Evolutionary conservation across 2,113 vertebrate species (phyloP).

Genomic region (Pseudolaguvia tuberculata): DNA sequence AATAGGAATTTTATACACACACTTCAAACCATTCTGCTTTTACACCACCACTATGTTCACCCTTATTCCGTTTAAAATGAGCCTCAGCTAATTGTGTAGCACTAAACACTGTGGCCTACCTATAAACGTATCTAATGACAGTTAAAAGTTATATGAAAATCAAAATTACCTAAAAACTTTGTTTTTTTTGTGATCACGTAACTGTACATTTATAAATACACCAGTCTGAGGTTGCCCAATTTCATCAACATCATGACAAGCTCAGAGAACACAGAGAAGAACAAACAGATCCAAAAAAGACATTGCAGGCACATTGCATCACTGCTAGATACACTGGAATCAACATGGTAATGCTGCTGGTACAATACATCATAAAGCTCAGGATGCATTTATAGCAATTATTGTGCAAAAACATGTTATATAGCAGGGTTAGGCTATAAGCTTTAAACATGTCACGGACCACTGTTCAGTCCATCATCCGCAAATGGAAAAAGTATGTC

Average conservation of each 20-base stretch:
- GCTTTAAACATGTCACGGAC: no score
- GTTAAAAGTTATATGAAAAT: background rate
- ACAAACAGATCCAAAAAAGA: slow-evolving; percentile 30
- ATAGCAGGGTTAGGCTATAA: no score
- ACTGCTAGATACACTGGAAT: slow-evolving; percentile 30
- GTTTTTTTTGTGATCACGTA: slow-evolving; percentile 5
- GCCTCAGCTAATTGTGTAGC: background rate
- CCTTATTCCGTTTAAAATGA: background rate
- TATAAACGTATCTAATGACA: background rate
- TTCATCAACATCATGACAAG: slow-evolving; percentile 21
- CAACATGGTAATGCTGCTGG: background rate
- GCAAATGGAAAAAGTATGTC: no score
- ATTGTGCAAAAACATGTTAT: no score
- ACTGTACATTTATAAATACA: background rate
- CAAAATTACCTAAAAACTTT: background rate
- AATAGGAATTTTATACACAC: slow-evolving; percentile 45
- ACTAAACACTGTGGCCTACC: background rate
- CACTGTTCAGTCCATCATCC: no score
- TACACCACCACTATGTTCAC: background rate
- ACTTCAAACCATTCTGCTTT: slow-evolving; percentile 15
- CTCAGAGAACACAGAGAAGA: slow-evolving; percentile 16
- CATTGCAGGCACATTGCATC: slow-evolving; percentile 41
- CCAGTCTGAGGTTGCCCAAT: background rate
- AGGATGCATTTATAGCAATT: no score
- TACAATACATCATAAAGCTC: slow-evolving; percentile 1